These are phyloP conservation scores for Cynocephalus volans DNA, from an alignment of 2,113 vertebrate species.

Conservation along the genomic window DNA sequence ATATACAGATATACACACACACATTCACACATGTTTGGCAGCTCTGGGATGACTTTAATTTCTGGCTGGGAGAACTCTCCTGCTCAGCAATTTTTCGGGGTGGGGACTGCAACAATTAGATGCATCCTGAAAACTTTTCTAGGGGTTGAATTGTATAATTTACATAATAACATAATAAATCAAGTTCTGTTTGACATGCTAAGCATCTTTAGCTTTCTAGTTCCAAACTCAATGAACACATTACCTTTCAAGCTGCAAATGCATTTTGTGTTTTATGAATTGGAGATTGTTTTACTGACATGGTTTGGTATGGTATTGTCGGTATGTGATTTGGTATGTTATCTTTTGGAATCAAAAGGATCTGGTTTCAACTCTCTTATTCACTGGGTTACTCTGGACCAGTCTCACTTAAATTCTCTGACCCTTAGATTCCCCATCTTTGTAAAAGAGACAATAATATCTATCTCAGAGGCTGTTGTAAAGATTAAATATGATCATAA, in stretches of 20 bases:
- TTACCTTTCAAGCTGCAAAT: background rate
- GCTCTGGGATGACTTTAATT: constrained; percentile 79
- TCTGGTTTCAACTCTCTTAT: background rate
- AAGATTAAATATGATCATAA: constrained; percentile 14
- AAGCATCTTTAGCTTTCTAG: background rate
- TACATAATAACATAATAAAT: background rate
- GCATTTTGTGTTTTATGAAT: background rate
- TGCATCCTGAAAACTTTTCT: constrained; percentile 42
- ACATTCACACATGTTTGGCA: constrained; percentile 55
- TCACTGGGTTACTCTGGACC: background rate
- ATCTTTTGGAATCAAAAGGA: background rate
- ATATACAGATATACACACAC: background rate
- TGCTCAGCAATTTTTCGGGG: constrained; percentile 68
- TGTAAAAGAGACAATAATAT: background rate
- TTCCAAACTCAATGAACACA: background rate
- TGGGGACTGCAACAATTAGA: constrained; percentile 54
- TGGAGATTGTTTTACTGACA: background rate
- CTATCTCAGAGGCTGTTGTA: background rate
- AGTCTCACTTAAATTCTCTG: constrained; percentile 24
- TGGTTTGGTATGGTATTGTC: background rate
- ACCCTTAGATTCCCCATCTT: background rate
- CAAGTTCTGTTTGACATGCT: background rate
- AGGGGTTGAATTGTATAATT: background rate
- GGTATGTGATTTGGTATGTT: background rate
- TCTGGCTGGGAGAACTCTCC: constrained; percentile 70